phyloP scores from a whole-genome alignment of 1,140 invertebrate genomes.

The Steinernema khuongi region DNA sequence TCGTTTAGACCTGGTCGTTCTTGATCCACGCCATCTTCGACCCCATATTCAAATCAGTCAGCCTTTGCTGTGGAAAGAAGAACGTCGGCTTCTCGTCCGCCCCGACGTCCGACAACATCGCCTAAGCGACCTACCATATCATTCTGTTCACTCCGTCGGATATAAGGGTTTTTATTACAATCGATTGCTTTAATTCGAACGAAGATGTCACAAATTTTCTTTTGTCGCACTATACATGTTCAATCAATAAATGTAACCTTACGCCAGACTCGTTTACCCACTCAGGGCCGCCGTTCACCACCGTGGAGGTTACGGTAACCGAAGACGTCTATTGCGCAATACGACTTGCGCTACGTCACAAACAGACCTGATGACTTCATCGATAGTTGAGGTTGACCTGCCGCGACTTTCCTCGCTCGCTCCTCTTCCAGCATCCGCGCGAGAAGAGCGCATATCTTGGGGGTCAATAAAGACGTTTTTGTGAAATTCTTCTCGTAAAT shows the following conservation, averaged over 20 bases:
- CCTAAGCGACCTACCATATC: neutral
- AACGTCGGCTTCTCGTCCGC: constrained; percentile 2
- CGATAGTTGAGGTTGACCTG: neutral
- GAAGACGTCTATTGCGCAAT: constrained; percentile 2
- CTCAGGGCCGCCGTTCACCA: neutral
- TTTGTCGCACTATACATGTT: neutral
- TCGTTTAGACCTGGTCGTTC: constrained; percentile 29
- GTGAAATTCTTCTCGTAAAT: too few species aligned
- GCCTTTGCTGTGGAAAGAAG: constrained; percentile 19
- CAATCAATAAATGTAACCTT: constrained; percentile 10
- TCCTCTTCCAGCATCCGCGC: too few species aligned
- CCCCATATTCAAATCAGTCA: constrained; percentile 23
- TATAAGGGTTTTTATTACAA: constrained; percentile 2
- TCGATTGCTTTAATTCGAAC: neutral
- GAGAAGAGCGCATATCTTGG: too few species aligned
- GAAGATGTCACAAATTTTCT: constrained; percentile 5
- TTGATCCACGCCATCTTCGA: constrained; percentile 37
- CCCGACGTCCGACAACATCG: neutral
- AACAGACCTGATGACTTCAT: constrained; percentile 3
- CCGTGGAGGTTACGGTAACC: neutral
- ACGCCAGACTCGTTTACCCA: neutral
- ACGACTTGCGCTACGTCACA: neutral
- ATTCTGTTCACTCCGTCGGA: neutral
- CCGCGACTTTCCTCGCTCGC: neutral
- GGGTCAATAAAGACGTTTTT: too few species aligned